Evolutionary conservation across 2,888 invertebrate genomes (phyloP), one percentile per base, ranked within the genome.

Genomic region (Nowickia ferox): DNA sequence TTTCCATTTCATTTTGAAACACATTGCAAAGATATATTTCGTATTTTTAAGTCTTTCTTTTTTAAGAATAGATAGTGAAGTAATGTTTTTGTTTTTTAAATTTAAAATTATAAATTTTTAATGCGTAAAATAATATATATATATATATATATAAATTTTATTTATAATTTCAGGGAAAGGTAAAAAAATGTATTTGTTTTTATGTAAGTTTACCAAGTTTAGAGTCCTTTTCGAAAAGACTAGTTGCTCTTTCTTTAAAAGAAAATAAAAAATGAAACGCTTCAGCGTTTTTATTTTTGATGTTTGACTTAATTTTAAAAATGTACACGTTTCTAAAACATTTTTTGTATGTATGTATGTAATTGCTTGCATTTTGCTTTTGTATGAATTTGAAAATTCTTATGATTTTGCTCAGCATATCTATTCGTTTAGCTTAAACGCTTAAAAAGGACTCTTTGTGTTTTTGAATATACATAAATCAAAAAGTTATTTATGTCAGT

Each of bases 221-320:
- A 92, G 91, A 92, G 92, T 92, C 92, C 92, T 92, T 92, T 92
- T 91, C 89, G 84, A 92, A 92, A 92, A 92, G 92, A 92, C 92
- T 92, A 90, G 89, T 82, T 80, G 76, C 79, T 74, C 72, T 80
- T 61, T 76, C 78, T 72, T 38, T 30, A 59, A 51, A 61, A 68
- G 59, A 48, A 40, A 22, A 9, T 38, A 61, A 40, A 69, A 57
- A 44, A n/a, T 15, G 11, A 42, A 63, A 75, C 61, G 74, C 63
- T 53, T 75, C 15, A 63, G 40, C 63, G 51, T 63, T 74, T 61
- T 46, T 11, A 57, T 59, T 72, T 59, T 72, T 59, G 57, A 59
- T 46, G 44, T 59, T 55, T 17, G 46, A 57, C 65, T 59, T 59
- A 66, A 66, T 42, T 72, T 72, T 59, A 66, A 74, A 80, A 48